Base-by-base conservation (phyloP, 2,113 vertebrate species). In the Anoplopoma fimbria region DNA sequence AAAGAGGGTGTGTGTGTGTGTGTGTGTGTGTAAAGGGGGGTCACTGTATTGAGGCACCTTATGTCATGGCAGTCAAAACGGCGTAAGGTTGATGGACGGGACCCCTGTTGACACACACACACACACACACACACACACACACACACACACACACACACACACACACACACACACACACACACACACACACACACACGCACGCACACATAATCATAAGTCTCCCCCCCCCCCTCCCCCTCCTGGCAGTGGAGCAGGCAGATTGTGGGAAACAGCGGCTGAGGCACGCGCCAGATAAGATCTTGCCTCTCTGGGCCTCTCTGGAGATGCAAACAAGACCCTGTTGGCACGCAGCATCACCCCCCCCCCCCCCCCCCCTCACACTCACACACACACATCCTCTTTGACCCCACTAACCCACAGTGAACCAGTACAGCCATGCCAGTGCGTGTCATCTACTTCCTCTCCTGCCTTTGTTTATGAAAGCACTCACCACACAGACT, bases 251-350 rank as follows among this genome's bases (percentile, higher is more conserved):
- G 95, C 92, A 92, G 92, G 94, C 93, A 94, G 94, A 95, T 94
- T 96, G 95, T 97, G 96, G 96, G 96, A 96, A 96, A 96, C 94
- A 95, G 94, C 87, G 78, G 94, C 93, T 72, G 90, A 97, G 95
- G 96, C 96, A 96, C 95, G 93, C 90, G 96, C 96, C 95, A 95
- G 95, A 95, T 95, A 95, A 95, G 91, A 93, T 91, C 95, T 93
- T 85, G 94, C 94, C 94, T 93, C 92, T 89, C 38, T 47, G 88
- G 89, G 95, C 95, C 94, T 93, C 93, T 92, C 57, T 45, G 87
- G 89, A 95, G 94, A 96, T 92, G 95, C 95, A 96, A 96, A 96
- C 95, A 96, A 94, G 93, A 94, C 94, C 92, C 88, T 85, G 82
- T 81, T 76, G 92, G 93, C 94, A 91, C 64, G 86, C 89, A 91